phyloP scores from a whole-genome alignment of 2,888 invertebrate species.

The Acronicta alni region DNA sequence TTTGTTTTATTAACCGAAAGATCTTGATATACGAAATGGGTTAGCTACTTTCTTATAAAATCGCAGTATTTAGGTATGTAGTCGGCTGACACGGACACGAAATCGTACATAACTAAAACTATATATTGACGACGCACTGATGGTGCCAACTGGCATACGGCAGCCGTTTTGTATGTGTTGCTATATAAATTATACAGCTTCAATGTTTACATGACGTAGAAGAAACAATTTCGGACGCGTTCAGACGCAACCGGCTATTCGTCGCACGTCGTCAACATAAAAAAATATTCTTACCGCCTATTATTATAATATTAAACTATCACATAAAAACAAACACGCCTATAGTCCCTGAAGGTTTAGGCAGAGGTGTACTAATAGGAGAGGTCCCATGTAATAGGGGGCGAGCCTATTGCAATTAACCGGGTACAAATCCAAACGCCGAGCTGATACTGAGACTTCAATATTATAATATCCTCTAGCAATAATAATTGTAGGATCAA shows the following conservation, averaged over 20 bases:
- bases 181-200: slow-evolving; percentile 44
- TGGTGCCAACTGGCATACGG: slow-evolving; percentile 77
- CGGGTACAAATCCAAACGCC: no score
- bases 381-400: no score
- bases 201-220: slow-evolving; percentile 21
- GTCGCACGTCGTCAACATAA: slow-evolving; percentile 25
- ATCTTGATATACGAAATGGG: slow-evolving; percentile 12
- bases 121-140: slow-evolving; percentile 46
- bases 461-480: no score
- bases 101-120: slow-evolving; percentile 31
- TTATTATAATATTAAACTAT: no score
- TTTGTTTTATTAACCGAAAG: slow-evolving; percentile 20
- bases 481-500: no score
- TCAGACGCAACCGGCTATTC: slow-evolving; percentile 31
- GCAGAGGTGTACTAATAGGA: no score
- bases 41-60: slow-evolving; percentile 28
- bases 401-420: no score
- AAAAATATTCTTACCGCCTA: slow-evolving; percentile 10
- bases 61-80: slow-evolving; percentile 47
- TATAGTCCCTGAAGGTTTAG: no score
- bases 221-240: slow-evolving; percentile 25
- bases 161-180: slow-evolving; percentile 56
- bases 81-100: slow-evolving; percentile 35
- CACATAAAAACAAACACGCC: no score
- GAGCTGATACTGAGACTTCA: no score